Evolutionary conservation across 2,888 invertebrate genomes (phyloP), one percentile per base, ranked within the genome.

Genomic region (Yponomeuta cagnagella): DNA sequence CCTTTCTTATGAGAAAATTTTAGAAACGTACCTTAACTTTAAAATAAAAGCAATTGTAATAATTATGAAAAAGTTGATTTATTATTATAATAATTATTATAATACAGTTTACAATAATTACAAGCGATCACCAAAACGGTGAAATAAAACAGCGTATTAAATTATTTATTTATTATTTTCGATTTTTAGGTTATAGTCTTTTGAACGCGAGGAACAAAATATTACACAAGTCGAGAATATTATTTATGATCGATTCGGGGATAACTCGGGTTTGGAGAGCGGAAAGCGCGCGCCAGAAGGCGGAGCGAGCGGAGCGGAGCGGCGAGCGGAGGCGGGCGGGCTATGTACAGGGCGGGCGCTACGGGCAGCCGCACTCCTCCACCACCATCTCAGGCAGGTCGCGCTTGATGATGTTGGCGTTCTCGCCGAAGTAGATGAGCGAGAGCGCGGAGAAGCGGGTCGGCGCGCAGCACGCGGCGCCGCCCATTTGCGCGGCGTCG

Each of bases 321-420:
- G 64, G 70, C 63, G 71, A 68, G 72, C 48, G 80, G 82, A 81
- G 86, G 82, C 80, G 82, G 77, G 74, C 81, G 81, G 80, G 80
- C 80, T 76, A 74, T 43, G 43, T 43, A 43, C 77, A 77, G 79
- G 79, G 78, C 78, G 80, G 80, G 78, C 83, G 89, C 87, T 94
- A 98, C 79, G 97, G 97, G 90, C 98, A 98, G 78, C 97, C 98
- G 92, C 98, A 98, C 93, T 98, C 98, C 89, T 98, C 97, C 75
- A 98, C 97, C 79, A 97, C 97, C 98, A 98, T 98, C 93, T 98
- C 97, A 76, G 98, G 98, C 85, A 98, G 93, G 93, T 98, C 97
- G 81, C 97, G 94, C 89, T 98, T 98, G 88, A 98, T 97, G 87
- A 98, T 97, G 92, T 96, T 96, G 76, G 95, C 95, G 91, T 97